A percentile compares a stretch with the other conserved stretches of the same genome.
Evolutionary conservation across 2,113 vertebrate species (phyloP).

Genomic region (Passer domesticus): DNA sequence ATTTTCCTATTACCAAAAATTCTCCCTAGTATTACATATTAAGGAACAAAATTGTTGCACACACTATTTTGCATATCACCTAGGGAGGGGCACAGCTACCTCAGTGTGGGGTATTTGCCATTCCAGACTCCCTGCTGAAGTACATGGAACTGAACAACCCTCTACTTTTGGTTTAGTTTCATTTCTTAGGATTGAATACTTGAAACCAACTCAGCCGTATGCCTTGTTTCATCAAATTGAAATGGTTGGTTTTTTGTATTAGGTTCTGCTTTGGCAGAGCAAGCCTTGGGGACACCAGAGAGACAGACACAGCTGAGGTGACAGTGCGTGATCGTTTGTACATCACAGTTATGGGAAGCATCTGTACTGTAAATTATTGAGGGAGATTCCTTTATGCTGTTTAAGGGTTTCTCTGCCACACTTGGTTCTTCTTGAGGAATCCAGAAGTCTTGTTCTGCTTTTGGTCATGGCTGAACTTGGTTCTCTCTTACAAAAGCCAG

Average conservation of each 20-base stretch:
- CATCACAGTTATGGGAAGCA: neutral
- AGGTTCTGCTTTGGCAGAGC: neutral
- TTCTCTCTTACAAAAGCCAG: neutral
- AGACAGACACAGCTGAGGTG: fast-evolving
- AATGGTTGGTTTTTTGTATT: neutral
- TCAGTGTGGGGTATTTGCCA: neutral
- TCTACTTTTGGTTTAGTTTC: neutral
- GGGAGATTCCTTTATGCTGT: neutral
- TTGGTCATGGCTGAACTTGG: neutral
- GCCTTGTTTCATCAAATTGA: neutral
- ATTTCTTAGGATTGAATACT: neutral
- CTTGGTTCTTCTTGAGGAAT: neutral
- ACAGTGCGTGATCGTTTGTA: neutral
- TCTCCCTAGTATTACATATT: neutral
- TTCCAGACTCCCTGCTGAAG: neutral
- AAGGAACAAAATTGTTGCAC: neutral
- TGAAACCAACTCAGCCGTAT: neutral
- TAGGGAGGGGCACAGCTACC: neutral
- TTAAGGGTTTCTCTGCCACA: neutral
- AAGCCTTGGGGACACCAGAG: neutral
- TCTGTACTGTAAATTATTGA: neutral
- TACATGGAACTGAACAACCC: neutral
- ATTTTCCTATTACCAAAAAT: neutral
- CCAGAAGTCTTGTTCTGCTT: neutral
- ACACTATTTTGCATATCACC: neutral